Evolutionary conservation across 1,140 invertebrate genomes (phyloP).

Genomic region (Drosophila trapezifrons): DNA sequence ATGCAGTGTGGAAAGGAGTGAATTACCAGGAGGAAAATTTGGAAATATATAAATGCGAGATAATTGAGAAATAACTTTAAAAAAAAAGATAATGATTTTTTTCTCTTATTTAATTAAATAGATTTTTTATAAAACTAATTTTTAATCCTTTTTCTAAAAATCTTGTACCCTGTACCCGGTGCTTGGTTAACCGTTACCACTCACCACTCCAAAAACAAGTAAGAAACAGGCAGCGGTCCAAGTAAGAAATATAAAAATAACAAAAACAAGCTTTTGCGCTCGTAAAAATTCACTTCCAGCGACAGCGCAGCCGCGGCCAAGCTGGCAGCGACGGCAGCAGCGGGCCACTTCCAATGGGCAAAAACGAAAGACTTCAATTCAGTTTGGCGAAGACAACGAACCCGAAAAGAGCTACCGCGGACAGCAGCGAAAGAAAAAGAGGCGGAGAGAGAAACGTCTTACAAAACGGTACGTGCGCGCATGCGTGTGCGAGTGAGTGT

Average conservation of each 20-base stretch:
- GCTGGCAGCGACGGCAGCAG: conserved; percentile 23
- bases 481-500: conserved; percentile 55
- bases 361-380: conserved; percentile 84
- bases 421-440: conserved; percentile 46
- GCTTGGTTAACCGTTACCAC: conserved; percentile 37
- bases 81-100: no score
- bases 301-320: conserved; percentile 26
- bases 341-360: conserved; percentile 74
- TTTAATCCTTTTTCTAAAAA: background rate
- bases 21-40: conserved; percentile 3
- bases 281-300: conserved; percentile 67
- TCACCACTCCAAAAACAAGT: conserved; percentile 30
- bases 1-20: conserved; percentile 9
- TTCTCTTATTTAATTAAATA: no score
- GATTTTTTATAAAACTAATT: no score
- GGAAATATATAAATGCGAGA: background rate
- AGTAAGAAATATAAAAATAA: conserved; percentile 37
- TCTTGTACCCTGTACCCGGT: no score
- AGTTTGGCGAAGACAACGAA: conserved; percentile 84
- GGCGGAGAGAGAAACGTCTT: conserved; percentile 50
- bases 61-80: no score
- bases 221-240: conserved; percentile 35
- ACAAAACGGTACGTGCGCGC: conserved; percentile 78
- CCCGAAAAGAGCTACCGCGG: conserved; percentile 78
- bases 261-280: conserved; percentile 41